Percentiles rank a stretch among this genome's conserved stretches.
Evolutionary conservation across 2,797 vertebrate genomes (phyloP).

Genomic region (Lutjanus argentimaculatus): DNA sequence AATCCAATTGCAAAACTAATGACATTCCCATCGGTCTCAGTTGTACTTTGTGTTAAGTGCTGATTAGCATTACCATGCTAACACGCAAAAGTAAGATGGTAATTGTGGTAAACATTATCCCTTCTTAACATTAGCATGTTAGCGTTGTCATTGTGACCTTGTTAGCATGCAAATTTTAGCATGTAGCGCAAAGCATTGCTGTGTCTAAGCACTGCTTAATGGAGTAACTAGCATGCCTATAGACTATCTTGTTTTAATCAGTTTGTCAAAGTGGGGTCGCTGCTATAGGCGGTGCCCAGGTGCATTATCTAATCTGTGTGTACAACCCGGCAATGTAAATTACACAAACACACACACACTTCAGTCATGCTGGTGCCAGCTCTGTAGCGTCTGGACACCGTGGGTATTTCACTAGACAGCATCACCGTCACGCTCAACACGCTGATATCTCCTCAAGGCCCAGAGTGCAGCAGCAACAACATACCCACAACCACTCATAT

Average conservation of each 20-base stretch:
- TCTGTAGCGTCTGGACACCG: slow-evolving; percentile 23
- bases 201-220: no score
- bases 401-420: slow-evolving; percentile 43
- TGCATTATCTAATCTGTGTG: slow-evolving; percentile 50
- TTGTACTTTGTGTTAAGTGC: background rate
- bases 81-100: background rate
- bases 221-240: no score
- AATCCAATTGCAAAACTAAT: no score
- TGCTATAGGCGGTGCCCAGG: slow-evolving; percentile 22
- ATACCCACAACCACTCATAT: slow-evolving; percentile 30
- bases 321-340: background rate
- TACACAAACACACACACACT: slow-evolving; percentile 8
- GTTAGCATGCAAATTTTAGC: no score
- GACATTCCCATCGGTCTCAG: background rate
- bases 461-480: slow-evolving; percentile 19
- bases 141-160: background rate
- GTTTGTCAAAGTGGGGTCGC: background rate
- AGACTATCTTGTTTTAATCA: slow-evolving; percentile 27
- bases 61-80: background rate
- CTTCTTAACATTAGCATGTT: background rate
- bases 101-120: background rate
- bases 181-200: no score
- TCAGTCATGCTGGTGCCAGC: slow-evolving; percentile 30
- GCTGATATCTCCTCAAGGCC: slow-evolving; percentile 42
- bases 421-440: slow-evolving; percentile 48